Base-by-base conservation (phyloP, 2,888 invertebrate genomes). In the Gonocerus acuteangulatus region DNA sequence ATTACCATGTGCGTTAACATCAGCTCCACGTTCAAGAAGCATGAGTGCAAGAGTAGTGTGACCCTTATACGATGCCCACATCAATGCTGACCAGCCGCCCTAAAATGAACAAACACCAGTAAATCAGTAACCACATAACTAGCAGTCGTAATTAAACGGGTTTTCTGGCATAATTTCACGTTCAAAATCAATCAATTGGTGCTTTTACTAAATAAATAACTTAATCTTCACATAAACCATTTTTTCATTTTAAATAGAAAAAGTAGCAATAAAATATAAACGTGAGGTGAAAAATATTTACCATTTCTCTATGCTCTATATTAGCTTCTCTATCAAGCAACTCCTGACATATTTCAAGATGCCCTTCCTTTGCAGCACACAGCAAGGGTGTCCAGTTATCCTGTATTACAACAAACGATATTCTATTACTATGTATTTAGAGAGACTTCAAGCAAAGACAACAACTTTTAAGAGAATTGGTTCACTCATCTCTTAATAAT, bases 1-100 rank as follows among this genome's bases (percentile, higher is more conserved):
- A 75, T 95, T 94, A 61, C 95, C 97, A 71, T 95, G 91, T 0
- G 94, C 87, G 74, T 96, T 95, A 4, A 93, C 89, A 74, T 95
- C 95, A 0, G 96, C 95, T 32, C 89, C 90, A 68, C 85, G 84
- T 66, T 90, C 87, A 67, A 97, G 75, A 45, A 97, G 77, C 60
- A 87, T 73, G 36, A 82, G 79, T 36, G 88, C 94, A 64, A 89
- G 82, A 36, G 87, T 83, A 27, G 83, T 81, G 68, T 84, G 82
- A 6, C 92, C 95, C 74, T 95, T 94, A 78, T 99, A 99, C 7
- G 92, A 84, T 0, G 95, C 92, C 97, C 97, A 99, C 88, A 97
- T 93, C 60, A 99, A 80, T 0, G 96, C 83, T 2, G 95, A 89
- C 97, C 97, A 99, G 36, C 93, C 94, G 68, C 95, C 95, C 94